phyloP scores from a whole-genome alignment of 1,140 invertebrate species.

The Ectropis grisescens region DNA sequence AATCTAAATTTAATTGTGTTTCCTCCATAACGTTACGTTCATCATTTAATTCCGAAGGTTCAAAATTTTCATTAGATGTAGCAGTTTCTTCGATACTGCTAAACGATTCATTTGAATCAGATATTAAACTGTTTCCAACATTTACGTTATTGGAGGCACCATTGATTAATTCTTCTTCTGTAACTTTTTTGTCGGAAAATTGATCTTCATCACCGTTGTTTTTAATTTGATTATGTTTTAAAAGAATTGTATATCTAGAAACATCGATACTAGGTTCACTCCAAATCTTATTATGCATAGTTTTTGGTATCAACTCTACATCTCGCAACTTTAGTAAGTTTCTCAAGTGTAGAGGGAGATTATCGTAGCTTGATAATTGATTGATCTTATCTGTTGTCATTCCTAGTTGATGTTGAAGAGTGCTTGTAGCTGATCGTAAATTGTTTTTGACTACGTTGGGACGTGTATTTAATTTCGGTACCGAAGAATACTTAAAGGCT shows the following conservation, averaged over 20 bases:
- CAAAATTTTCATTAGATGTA: no score
- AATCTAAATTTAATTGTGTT: no score
- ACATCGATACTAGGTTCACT: neutral
- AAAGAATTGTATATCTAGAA: neutral
- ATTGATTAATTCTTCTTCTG: no score
- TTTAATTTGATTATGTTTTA: neutral
- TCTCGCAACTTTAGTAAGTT: conserved; percentile 20
- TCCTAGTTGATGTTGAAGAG: neutral
- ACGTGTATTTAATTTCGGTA: no score
- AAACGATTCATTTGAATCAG: no score
- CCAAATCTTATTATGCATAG: neutral
- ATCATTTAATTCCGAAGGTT: neutral
- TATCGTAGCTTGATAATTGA: neutral
- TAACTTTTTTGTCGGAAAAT: no score
- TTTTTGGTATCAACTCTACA: conserved; percentile 10
- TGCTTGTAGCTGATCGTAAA: no score
- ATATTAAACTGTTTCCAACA: no score
- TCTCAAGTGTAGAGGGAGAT: conserved; percentile 5
- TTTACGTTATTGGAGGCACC: no score
- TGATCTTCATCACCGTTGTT: no score
- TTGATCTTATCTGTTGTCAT: neutral
- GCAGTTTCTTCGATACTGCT: no score
- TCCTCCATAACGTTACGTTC: neutral
- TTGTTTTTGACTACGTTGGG: no score
- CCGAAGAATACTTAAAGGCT: neutral